Percentiles rank a stretch among this genome's conserved stretches.
Conservation (phyloP, 2,888 invertebrate species). For the Venusia cambrica region DNA sequence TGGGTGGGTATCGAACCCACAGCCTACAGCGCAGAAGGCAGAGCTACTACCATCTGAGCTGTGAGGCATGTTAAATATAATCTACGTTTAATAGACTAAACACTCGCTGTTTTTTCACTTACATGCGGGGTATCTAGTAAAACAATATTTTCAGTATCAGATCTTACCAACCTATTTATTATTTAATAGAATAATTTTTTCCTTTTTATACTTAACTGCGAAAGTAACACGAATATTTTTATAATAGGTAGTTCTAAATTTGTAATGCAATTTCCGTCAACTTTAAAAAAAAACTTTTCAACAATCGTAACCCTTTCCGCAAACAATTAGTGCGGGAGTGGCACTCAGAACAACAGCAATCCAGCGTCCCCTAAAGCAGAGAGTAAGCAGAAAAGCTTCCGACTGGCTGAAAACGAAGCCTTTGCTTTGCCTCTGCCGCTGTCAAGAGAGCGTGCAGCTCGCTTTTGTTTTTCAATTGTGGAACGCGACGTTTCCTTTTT, state of each 20-base stretch:
- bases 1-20: too few species aligned
- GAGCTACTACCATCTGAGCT: too few species aligned
- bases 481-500: slow-evolving; percentile 15
- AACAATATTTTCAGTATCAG: too few species aligned
- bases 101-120: too few species aligned
- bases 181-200: too few species aligned
- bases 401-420: slow-evolving; percentile 62
- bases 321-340: slow-evolving; percentile 77
- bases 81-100: too few species aligned
- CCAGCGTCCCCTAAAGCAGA: slow-evolving; percentile 55
- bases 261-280: slow-evolving; percentile 43
- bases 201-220: too few species aligned
- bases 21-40: too few species aligned
- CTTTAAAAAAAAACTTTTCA: slow-evolving; percentile 60
- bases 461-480: slow-evolving; percentile 51
- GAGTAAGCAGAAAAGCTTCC: slow-evolving; percentile 47
- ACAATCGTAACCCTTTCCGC: slow-evolving; percentile 78
- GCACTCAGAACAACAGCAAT: slow-evolving; percentile 71
- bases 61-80: too few species aligned
- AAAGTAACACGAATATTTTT: too few species aligned
- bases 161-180: too few species aligned
- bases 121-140: too few species aligned
- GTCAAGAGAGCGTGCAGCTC: slow-evolving; percentile 53
- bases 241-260: slow-evolving; percentile 4
- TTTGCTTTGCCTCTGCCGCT: slow-evolving; percentile 65